phyloP scores from a whole-genome alignment of 2,113 vertebrate species.

The Scomber japonicus region DNA sequence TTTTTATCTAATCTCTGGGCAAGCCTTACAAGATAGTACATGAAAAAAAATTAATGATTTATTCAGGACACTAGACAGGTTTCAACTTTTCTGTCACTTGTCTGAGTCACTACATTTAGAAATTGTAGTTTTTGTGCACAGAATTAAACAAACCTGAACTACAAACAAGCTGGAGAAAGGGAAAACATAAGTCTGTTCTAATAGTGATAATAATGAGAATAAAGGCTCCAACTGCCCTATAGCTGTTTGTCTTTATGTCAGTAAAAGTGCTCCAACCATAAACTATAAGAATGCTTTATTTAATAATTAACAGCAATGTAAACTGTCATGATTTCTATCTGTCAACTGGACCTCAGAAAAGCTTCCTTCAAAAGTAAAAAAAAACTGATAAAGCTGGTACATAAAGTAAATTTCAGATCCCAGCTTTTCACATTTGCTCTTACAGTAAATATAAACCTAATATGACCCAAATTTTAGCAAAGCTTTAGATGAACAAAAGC shows the following conservation, averaged over 20 bases:
- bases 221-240: neutral
- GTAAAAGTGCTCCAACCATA: conserved; percentile 31
- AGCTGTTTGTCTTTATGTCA: neutral
- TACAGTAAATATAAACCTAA: neutral
- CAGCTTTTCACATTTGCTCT: conserved; percentile 2
- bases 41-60: neutral
- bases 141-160: no score
- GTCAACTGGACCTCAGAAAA: conserved; percentile 63
- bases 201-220: neutral
- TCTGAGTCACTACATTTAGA: neutral
- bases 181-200: neutral
- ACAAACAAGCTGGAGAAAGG: no score
- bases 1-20: no score
- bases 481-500: conserved; percentile 5
- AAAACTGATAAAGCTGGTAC: conserved; percentile 29
- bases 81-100: neutral
- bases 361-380: conserved; percentile 59
- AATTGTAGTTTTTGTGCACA: neutral
- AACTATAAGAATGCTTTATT: conserved; percentile 2
- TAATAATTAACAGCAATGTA: neutral
- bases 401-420: neutral
- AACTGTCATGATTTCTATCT: conserved; percentile 28
- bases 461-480: neutral
- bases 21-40: neutral
- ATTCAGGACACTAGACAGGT: neutral